Evolutionary conservation across 2,113 vertebrate species (phyloP).

Genomic region (crab-eating macaque (Macaca fascicularis)): DNA sequence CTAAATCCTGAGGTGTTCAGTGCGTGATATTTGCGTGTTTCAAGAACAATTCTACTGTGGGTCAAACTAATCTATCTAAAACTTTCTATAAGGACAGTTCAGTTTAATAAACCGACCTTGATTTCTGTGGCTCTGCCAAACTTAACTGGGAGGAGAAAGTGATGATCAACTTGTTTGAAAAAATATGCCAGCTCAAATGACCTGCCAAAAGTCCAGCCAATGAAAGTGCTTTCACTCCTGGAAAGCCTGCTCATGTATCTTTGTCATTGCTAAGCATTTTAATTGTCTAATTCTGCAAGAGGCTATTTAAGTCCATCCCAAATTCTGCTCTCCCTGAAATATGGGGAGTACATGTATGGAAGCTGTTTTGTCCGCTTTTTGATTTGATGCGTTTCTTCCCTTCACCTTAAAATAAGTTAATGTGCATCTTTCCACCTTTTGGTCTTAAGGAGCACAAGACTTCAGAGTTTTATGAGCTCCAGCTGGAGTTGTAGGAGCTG

Average conservation of each 20-base stretch:
- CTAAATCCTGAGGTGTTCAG: background rate
- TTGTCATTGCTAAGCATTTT: background rate
- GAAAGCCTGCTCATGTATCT: background rate
- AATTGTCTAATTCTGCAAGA: background rate
- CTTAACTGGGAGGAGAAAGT: background rate
- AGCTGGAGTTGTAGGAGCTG: conserved; percentile 20
- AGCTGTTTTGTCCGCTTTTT: background rate
- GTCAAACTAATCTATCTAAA: background rate
- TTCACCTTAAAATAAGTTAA: conserved; percentile 61
- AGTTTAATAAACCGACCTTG: background rate
- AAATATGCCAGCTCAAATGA: background rate
- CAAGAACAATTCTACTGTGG: background rate
- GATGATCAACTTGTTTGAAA: background rate
- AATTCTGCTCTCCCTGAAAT: background rate
- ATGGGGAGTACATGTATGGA: background rate
- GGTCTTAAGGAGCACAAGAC: background rate
- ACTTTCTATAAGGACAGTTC: background rate
- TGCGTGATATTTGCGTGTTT: background rate
- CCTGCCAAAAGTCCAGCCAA: background rate
- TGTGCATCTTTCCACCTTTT: background rate
- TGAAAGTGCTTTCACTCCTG: background rate
- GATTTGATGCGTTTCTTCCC: conserved; percentile 48
- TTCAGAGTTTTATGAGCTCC: conserved; percentile 52
- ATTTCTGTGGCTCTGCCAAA: background rate
- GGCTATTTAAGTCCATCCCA: background rate